These are phyloP conservation scores for Eupeodes corollae DNA, from an alignment of 1,140 invertebrate genomes.

Conservation along the genomic window DNA sequence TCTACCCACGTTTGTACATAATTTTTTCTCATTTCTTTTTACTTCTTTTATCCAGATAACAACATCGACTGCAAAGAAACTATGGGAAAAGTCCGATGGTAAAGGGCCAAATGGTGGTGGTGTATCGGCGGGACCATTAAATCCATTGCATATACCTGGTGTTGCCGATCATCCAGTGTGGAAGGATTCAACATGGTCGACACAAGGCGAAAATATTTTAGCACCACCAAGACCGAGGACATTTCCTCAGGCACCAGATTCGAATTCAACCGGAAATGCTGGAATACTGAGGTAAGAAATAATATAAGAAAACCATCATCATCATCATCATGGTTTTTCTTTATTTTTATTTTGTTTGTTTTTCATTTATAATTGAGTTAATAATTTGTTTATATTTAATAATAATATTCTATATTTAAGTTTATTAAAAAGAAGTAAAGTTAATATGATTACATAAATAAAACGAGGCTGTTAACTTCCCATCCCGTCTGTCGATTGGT, in stretches of 20 bases:
- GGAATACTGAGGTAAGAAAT: slow-evolving; percentile 31
- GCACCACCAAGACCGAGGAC: slow-evolving; percentile 26
- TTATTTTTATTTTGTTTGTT: neutral
- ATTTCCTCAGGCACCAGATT: slow-evolving; percentile 31
- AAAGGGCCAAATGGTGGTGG: slow-evolving; percentile 22
- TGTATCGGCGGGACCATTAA: slow-evolving; percentile 25
- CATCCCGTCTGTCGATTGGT: too few species aligned
- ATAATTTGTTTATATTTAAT: too few species aligned
- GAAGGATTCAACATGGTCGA: slow-evolving; percentile 37
- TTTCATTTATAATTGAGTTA: too few species aligned
- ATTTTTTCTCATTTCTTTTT: slow-evolving; percentile 1
- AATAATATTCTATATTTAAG: too few species aligned
- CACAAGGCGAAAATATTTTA: slow-evolving; percentile 33
- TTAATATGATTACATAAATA: too few species aligned
- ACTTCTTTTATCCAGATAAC: slow-evolving; percentile 24
- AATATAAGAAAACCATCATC: neutral
- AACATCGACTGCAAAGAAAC: slow-evolving; percentile 36
- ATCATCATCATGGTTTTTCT: neutral
- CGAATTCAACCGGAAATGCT: slow-evolving; percentile 28
- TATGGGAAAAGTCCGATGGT: slow-evolving; percentile 37
- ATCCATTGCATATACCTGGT: slow-evolving; percentile 34
- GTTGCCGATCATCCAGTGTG: slow-evolving; percentile 33
- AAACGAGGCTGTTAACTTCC: too few species aligned
- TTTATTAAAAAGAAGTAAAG: too few species aligned
- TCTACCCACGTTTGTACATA: neutral